Base-by-base conservation (phyloP, 2,797 vertebrate genomes). In the Phylloscopus collybita region DNA sequence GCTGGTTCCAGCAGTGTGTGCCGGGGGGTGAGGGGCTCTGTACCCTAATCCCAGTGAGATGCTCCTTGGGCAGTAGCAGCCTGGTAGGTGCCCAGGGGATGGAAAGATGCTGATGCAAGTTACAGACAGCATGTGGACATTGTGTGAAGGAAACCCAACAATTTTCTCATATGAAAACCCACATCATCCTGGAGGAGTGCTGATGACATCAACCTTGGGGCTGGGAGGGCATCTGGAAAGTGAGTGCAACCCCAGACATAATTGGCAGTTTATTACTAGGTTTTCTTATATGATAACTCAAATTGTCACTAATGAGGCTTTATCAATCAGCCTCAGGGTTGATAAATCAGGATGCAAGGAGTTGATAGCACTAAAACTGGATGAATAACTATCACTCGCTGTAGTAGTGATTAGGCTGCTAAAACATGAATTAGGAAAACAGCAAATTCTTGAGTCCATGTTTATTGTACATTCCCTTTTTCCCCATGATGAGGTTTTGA, bases 81-180 rank as follows among this genome's bases (percentile, higher is more conserved):
- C 26, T 49, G 23, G 5, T 70, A 40, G 30, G 13, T 66, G 10
- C 12, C 29, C 44, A 44, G 27, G 27, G n/a, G 25, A 22, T 78
- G 16, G 7, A 73, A 42, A 27, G 19, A 8, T 8, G 6, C 16
- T 10, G 10, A 17, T 79, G n/a, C 6, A 17, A 8, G 22, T 9
- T 59, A 3, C 9, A 88, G 51, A 42, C 16, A 30, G 40, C 11
- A 9, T 0, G 0, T 14, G 11, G 57, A 9, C 22, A 14, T 5
- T 36, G 6, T 25, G 26, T 61, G 29, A 19, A 65, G 21, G 38
- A 57, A 72, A 47, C 5, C 5, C 12, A 69, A 8, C 34, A 42
- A 34, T 49, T 27, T 61, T 36, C 15, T 49, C 0, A 0, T 4
- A 4, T 40, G 56, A 18, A 67, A 67, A 18, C 5, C 16, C 13